phyloP scores from a whole-genome alignment of 2,113 vertebrate species.

The Toxotes jaculatrix region DNA sequence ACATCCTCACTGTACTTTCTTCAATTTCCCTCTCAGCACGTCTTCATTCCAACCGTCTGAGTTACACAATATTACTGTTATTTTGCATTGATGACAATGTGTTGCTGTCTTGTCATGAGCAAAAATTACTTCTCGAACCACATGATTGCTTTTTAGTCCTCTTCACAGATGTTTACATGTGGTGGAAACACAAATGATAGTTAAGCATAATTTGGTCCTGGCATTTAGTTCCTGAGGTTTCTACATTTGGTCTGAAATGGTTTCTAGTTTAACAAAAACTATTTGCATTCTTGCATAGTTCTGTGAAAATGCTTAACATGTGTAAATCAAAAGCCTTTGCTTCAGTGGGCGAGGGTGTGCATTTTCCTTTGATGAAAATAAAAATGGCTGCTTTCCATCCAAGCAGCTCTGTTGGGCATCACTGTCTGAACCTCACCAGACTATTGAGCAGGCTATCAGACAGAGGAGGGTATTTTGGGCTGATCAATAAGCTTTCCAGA shows the following conservation, averaged over 20 bases:
- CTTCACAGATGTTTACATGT: neutral
- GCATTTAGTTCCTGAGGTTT: neutral
- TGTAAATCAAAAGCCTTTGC: neutral
- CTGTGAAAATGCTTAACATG: neutral
- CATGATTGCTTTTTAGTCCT: neutral
- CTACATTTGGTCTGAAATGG: neutral
- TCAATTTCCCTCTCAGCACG: neutral
- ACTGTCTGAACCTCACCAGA: constrained; percentile 32
- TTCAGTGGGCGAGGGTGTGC: neutral
- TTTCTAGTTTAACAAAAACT: neutral
- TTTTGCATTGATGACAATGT: constrained; percentile 16
- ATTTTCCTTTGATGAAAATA: constrained; percentile 1
- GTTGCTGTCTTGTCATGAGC: neutral
- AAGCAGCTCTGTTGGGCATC: constrained; percentile 4
- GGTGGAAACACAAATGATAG: neutral
- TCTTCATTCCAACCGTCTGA: neutral
- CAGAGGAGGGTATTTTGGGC: constrained; percentile 47
- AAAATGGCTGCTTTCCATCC: constrained; percentile 11
- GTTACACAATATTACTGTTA: constrained; percentile 1
- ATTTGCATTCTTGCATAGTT: neutral
- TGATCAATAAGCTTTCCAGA: constrained; percentile 64
- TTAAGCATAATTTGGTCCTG: neutral
- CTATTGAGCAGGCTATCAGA: constrained; percentile 59
- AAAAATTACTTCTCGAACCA: neutral
- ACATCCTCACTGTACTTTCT: neutral